A percentile compares a stretch with the other conserved stretches of the same genome.
phyloP scores from a whole-genome alignment of 2,888 invertebrate genomes.

The Exocentrus adspersus region DNA sequence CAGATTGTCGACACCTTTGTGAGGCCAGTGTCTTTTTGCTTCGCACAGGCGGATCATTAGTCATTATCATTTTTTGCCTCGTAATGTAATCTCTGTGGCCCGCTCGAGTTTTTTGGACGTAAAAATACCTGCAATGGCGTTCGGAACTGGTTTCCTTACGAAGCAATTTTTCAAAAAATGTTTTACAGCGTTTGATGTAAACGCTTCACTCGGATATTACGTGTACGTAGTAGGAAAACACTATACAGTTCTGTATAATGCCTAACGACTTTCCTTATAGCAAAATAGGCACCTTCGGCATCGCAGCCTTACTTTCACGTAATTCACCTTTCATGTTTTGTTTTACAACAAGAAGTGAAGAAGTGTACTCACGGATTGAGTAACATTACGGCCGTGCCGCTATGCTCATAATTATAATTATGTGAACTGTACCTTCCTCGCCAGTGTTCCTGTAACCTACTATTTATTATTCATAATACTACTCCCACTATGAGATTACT shows the following conservation, averaged over 20 bases:
- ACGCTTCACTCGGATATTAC: too few species aligned
- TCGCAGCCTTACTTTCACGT: not conserved
- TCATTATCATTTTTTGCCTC: slow-evolving; percentile 10
- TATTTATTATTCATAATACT: slow-evolving; percentile 6
- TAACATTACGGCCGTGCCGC: not conserved
- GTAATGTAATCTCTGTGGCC: slow-evolving; percentile 10
- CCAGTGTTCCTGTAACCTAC: slow-evolving; percentile 7
- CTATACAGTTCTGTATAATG: not conserved
- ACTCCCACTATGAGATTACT: slow-evolving; percentile 1
- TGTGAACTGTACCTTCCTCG: not conserved
- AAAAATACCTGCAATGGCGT: slow-evolving; percentile 5
- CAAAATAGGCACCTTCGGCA: not conserved
- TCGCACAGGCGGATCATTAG: slow-evolving; percentile 18
- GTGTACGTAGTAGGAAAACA: too few species aligned
- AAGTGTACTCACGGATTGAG: not conserved
- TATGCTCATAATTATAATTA: not conserved
- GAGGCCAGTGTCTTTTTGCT: slow-evolving; percentile 22
- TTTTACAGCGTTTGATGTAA: too few species aligned
- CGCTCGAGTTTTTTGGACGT: slow-evolving; percentile 7
- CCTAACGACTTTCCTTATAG: not conserved
- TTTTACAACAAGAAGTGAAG: not conserved
- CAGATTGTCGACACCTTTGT: slow-evolving; percentile 55
- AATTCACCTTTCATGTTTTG: not conserved
- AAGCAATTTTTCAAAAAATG: too few species aligned
- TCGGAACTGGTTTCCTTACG: not conserved